A percentile compares a stretch with the other conserved stretches of the same genome.
Evolutionary conservation across 2,797 vertebrate genomes (phyloP).

Genomic region (Hoplostethus mediterraneus): DNA sequence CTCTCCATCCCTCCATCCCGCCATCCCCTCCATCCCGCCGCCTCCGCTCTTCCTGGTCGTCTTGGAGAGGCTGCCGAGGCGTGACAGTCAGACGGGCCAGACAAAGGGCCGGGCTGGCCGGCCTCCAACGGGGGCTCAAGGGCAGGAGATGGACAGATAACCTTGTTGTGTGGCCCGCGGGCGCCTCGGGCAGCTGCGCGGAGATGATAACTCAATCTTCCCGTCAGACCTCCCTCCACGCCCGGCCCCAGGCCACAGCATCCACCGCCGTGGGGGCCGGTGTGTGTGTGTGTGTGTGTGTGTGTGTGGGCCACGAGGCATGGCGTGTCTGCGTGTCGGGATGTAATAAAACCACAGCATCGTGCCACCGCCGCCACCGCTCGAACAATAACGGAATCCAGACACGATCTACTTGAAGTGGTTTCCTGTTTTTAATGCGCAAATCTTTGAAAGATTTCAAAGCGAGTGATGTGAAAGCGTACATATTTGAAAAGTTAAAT

Average conservation of each 20-base stretch:
- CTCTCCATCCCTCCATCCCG: conserved; percentile 25
- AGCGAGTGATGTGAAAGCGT: not conserved
- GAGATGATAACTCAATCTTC: conserved; percentile 74
- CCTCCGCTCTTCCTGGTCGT: conserved; percentile 48
- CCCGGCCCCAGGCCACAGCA: conserved; percentile 28
- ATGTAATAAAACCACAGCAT: not conserved
- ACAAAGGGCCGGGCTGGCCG: conserved; percentile 52
- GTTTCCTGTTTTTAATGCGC: not conserved
- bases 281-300: conserved; percentile 34
- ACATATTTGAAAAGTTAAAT: not conserved
- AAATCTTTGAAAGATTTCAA: conserved; percentile 1
- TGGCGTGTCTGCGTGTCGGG: conserved; percentile 7
- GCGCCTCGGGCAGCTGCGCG: conserved; percentile 45
- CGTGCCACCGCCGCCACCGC: not conserved
- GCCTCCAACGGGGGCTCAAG: conserved; percentile 55
- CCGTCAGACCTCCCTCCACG: conserved; percentile 49
- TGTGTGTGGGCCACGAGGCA: conserved; percentile 33
- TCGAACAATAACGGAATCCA: not conserved
- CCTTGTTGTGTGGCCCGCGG: conserved; percentile 68
- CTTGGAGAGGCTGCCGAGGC: conserved; percentile 64
- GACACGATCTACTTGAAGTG: conserved; percentile 6
- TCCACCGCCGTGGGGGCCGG: conserved; percentile 25
- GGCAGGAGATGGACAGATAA: conserved; percentile 74
- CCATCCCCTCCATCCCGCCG: conserved; percentile 25
- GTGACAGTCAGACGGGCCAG: conserved; percentile 50